A percentile compares a stretch with the other conserved stretches of the same genome.
Conservation (phyloP, 2,797 vertebrate genomes). For the Morelia viridis region DNA sequence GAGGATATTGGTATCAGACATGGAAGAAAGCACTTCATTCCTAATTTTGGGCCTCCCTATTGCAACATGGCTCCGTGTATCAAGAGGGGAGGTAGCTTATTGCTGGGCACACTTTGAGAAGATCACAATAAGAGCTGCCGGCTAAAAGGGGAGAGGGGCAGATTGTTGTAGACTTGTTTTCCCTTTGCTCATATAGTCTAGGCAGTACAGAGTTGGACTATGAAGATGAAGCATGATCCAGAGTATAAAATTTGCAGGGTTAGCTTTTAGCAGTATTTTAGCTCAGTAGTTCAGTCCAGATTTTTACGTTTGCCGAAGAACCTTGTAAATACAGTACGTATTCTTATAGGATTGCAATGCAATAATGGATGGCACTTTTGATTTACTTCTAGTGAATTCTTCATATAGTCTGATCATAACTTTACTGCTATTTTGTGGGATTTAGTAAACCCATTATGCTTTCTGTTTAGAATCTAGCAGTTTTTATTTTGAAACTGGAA, state of each 20-base stretch:
- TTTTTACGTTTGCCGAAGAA: neutral
- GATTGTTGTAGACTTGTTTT: neutral
- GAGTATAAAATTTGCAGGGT: neutral
- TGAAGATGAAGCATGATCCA: neutral
- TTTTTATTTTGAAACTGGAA: neutral
- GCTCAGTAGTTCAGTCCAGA: neutral
- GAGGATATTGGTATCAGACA: neutral
- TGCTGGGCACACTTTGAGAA: neutral
- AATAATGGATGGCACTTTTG: neutral
- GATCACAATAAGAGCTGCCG: neutral
- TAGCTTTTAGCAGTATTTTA: neutral
- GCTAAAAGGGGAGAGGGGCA: neutral
- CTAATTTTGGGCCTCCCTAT: neutral
- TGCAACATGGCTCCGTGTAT: neutral
- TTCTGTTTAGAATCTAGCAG: slow-evolving; percentile 27
- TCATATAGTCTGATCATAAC: neutral
- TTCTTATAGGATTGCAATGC: neutral
- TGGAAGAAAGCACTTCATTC: neutral
- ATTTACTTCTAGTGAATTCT: neutral
- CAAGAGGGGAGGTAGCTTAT: neutral
- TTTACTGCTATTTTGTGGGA: slow-evolving; percentile 1
- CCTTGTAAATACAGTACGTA: neutral
- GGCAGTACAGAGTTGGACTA: neutral
- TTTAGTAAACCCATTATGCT: neutral
- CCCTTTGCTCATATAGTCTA: neutral